phyloP scores from a whole-genome alignment of 2,113 vertebrate genomes.

The Pyrgilauda ruficollis region DNA sequence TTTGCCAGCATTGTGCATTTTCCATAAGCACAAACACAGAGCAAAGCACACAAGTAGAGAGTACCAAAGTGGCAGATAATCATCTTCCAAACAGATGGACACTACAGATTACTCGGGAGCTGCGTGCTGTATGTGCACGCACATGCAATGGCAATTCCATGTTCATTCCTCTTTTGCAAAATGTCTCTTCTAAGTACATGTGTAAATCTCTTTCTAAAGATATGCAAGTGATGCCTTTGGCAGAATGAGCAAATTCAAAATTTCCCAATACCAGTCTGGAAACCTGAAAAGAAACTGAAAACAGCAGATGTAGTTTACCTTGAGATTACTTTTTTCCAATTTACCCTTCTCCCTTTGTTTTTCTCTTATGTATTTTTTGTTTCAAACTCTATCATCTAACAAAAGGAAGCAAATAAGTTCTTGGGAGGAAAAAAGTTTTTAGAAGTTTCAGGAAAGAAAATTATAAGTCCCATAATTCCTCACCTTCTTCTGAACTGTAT shows the following conservation, averaged over 20 bases:
- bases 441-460: background rate
- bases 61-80: background rate
- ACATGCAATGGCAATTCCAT: background rate
- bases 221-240: background rate
- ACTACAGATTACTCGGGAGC: background rate
- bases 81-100: background rate
- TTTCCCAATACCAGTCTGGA: background rate
- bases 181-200: background rate
- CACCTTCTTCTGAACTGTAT: background rate
- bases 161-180: background rate
- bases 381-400: background rate
- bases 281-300: background rate
- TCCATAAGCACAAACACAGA: background rate
- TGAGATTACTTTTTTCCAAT: background rate
- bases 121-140: background rate
- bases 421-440: background rate
- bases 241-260: background rate
- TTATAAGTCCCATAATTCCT: background rate
- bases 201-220: background rate
- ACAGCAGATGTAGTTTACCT: background rate
- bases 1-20: background rate
- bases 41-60: background rate
- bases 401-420: background rate
- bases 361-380: background rate
- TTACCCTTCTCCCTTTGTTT: background rate